Percentiles rank a stretch among this genome's conserved stretches.
These are phyloP conservation scores for Upupa epops DNA, from an alignment of 2,113 vertebrate species.

Conservation along the genomic window DNA sequence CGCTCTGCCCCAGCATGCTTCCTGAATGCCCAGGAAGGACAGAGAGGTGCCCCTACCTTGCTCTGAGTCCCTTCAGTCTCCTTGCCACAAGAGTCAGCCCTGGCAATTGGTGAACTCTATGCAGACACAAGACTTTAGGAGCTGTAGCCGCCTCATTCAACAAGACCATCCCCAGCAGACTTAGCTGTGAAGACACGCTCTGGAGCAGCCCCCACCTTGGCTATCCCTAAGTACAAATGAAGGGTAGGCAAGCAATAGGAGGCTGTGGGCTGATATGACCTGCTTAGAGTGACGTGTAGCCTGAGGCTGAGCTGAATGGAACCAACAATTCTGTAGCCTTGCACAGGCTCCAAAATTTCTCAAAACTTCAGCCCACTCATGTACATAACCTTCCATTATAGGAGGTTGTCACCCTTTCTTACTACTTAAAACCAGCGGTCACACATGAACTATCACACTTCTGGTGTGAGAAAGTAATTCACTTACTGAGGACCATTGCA, in stretches of 20 bases:
- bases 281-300: neutral
- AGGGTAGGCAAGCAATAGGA: neutral
- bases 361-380: neutral
- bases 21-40: neutral
- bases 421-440: neutral
- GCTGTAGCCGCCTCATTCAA: neutral
- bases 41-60: neutral
- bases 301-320: neutral
- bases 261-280: neutral
- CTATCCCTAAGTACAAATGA: neutral
- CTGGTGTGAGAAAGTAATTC: neutral
- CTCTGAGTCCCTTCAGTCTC: neutral
- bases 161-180: neutral
- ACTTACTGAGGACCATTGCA: slow-evolving; percentile 73
- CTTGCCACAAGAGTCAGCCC: neutral
- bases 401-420: neutral
- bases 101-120: neutral
- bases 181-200: neutral
- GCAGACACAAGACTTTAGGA: neutral
- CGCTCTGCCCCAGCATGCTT: neutral
- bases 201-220: neutral
- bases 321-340: neutral
- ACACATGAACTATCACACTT: neutral
- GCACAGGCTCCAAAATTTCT: neutral
- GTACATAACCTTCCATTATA: neutral